Evolutionary conservation across 2,113 vertebrate genomes (phyloP).

Genomic region (Tenebrosternarchus preto): DNA sequence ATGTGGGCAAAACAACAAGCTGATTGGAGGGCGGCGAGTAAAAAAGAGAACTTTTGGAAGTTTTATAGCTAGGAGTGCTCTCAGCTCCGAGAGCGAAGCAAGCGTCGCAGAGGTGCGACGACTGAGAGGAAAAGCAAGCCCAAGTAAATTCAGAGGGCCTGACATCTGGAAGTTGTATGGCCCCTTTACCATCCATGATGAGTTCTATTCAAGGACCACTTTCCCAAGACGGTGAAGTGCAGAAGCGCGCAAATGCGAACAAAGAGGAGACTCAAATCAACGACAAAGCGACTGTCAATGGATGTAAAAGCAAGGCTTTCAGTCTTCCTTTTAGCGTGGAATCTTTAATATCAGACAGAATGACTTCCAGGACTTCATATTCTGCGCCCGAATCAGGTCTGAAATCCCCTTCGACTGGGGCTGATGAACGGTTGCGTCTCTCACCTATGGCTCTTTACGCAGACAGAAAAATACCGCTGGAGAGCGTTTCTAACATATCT

Average conservation of each 20-base stretch:
- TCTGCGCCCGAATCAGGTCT: conserved; percentile 50
- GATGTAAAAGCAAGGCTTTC: conserved; percentile 64
- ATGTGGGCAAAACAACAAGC: conserved; percentile 55
- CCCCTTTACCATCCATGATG: conserved; percentile 77
- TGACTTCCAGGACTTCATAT: conserved; percentile 53
- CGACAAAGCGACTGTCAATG: conserved; percentile 62
- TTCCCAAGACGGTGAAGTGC: conserved; percentile 60
- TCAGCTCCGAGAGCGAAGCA: conserved; percentile 33
- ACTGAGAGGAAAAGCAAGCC: conserved; percentile 16
- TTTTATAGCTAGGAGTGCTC: conserved; percentile 58
- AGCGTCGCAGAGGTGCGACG: conserved; percentile 35
- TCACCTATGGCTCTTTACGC: conserved; percentile 62
- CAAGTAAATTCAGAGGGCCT: conserved; percentile 37
- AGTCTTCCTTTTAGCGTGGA: conserved; percentile 81
- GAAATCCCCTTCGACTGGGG: conserved; percentile 39
- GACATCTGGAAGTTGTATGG: conserved; percentile 72
- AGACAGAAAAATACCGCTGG: conserved; percentile 41
- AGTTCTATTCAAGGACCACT: conserved; percentile 75
- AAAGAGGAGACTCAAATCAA: conserved; percentile 58
- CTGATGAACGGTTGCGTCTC: conserved; percentile 57
- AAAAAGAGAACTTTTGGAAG: conserved; percentile 63
- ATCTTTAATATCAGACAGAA: conserved; percentile 75
- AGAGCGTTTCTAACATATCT: conserved; percentile 48
- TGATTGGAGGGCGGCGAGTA: conserved; percentile 71
- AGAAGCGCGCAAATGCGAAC: conserved; percentile 57